phyloP scores from a whole-genome alignment of 2,888 invertebrate species.

The Caenorhabditis plicata region DNA sequence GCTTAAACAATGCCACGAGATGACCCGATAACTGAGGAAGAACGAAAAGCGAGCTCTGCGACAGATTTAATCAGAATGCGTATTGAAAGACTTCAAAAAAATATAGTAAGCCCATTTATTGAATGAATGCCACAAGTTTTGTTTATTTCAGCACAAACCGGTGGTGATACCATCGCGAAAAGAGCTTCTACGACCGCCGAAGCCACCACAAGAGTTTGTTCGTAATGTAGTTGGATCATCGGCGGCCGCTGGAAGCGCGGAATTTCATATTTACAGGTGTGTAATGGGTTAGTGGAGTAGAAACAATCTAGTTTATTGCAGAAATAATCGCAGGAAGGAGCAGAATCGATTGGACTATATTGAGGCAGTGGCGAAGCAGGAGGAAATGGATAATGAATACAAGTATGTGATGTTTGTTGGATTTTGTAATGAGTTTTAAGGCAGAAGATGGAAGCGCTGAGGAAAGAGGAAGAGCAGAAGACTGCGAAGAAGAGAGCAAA shows the following conservation, averaged over 20 bases:
- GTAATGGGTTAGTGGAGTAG: not conserved
- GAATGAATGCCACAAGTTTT: not conserved
- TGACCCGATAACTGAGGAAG: slow-evolving; percentile 51
- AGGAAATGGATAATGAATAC: slow-evolving; percentile 82
- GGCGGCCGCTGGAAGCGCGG: slow-evolving; percentile 97
- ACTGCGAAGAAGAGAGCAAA: slow-evolving; percentile 84
- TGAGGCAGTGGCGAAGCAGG: slow-evolving; percentile 83
- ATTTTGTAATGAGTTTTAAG: slow-evolving; percentile 8
- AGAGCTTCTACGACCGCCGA: slow-evolving; percentile 73
- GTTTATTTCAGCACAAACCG: slow-evolving; percentile 78
- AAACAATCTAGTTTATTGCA: slow-evolving; percentile 75
- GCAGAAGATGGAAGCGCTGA: slow-evolving; percentile 70
- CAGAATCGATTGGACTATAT: slow-evolving; percentile 92
- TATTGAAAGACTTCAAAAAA: slow-evolving; percentile 54
- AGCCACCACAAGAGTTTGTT: slow-evolving; percentile 88
- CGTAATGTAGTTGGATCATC: slow-evolving; percentile 99
- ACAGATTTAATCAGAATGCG: slow-evolving; percentile 60
- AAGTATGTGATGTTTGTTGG: slow-evolving; percentile 72
- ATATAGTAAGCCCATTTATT: slow-evolving; percentile 49
- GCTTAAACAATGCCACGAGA: slow-evolving; percentile 45
- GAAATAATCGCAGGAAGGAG: slow-evolving; percentile 87
- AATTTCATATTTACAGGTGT: slow-evolving; percentile 99
- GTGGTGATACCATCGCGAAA: slow-evolving; percentile 84
- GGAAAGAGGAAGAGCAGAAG: slow-evolving; percentile 50
- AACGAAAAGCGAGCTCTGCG: slow-evolving; percentile 54